These are phyloP conservation scores for Guaruba guarouba DNA, from an alignment of 2,113 vertebrate genomes.

Conservation along the genomic window DNA sequence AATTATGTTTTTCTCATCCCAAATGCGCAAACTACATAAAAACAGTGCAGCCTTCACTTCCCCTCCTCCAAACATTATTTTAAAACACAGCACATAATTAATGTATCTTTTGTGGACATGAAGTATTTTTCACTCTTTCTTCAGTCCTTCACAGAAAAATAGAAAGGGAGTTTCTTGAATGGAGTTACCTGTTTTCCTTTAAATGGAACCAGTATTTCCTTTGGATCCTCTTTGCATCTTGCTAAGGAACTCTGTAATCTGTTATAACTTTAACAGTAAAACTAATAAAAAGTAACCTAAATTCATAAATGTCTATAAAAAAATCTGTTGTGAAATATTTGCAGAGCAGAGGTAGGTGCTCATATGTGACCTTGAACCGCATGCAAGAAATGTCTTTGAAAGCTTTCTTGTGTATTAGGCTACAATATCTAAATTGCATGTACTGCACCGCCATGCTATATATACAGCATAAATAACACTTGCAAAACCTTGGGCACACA, in stretches of 20 bases:
- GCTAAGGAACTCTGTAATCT: not conserved
- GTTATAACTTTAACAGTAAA: not conserved
- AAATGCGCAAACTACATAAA: not conserved
- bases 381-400: not conserved
- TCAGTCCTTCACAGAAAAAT: not conserved
- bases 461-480: not conserved
- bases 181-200: not conserved
- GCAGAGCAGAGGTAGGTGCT: not conserved
- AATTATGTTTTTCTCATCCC: not conserved
- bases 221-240: not conserved
- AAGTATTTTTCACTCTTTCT: not conserved
- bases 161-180: not conserved
- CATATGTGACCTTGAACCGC: accelerated
- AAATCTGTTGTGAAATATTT: not conserved
- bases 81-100: not conserved
- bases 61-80: not conserved
- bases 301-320: not conserved
- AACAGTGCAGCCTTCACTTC: not conserved
- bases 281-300: not conserved
- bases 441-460: not conserved
- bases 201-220: not conserved
- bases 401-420: not conserved
- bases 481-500: not conserved
- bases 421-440: not conserved
- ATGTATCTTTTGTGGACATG: not conserved